Evolutionary conservation across 1,140 invertebrate genomes (phyloP).

Genomic region (Fragariocoptes setiger): DNA sequence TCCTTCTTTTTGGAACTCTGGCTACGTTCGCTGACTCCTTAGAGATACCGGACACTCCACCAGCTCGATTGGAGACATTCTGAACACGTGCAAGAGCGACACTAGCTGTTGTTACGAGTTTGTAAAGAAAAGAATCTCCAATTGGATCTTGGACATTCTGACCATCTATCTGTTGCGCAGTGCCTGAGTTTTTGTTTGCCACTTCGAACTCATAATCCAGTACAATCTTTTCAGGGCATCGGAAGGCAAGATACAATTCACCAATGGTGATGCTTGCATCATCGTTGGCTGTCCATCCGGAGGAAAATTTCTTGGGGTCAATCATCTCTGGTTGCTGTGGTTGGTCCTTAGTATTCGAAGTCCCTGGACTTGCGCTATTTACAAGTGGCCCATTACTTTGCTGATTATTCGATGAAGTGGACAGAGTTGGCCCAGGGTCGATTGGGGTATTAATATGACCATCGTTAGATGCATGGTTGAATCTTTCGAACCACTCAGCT

Average conservation of each 20-base stretch:
- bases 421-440: too few species aligned
- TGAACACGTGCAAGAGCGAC: not conserved
- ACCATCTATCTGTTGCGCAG: not conserved
- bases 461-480: not conserved
- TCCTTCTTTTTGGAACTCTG: too few species aligned
- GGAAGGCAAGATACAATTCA: constrained; percentile 7
- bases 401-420: too few species aligned
- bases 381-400: too few species aligned
- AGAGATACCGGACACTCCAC: not conserved
- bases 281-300: constrained; percentile 6
- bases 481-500: constrained; percentile 7
- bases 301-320: not conserved
- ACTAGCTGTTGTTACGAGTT: not conserved
- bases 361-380: too few species aligned
- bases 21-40: too few species aligned
- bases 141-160: not conserved
- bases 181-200: not conserved
- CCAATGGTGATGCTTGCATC: constrained; percentile 6
- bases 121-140: not conserved
- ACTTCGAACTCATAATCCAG: constrained; percentile 6
- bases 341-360: too few species aligned
- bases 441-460: too few species aligned
- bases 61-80: not conserved
- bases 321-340: too few species aligned
- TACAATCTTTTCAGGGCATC: constrained; percentile 5